Evolutionary conservation across 37 sponge, comb jelly and placozoan genomes (phyloP).

Genomic region (Spongilla lacustris): DNA sequence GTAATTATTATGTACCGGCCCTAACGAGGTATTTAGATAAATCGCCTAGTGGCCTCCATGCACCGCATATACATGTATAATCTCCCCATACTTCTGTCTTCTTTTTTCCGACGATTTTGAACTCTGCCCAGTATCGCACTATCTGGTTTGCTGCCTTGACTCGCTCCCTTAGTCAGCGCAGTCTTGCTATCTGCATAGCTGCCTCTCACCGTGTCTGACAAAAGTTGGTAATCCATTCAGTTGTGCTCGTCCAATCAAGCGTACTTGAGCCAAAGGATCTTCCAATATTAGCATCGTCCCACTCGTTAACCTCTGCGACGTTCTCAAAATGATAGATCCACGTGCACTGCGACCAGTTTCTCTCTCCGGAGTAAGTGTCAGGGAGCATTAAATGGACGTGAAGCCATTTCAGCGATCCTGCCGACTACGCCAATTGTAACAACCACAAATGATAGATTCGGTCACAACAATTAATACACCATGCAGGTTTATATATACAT

Average conservation of each 20-base stretch:
- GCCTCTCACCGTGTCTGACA: neutral
- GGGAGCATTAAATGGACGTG: conserved; percentile 11
- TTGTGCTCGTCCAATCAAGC: conserved; percentile 13
- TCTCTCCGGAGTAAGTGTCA: conserved; percentile 14
- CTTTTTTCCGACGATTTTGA: neutral
- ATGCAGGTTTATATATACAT: neutral
- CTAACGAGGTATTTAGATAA: too few species aligned
- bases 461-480: neutral
- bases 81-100: conserved; percentile 9
- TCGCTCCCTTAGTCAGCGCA: conserved; percentile 10
- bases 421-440: conserved; percentile 18
- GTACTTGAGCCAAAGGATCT: conserved; percentile 23
- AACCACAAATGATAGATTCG: neutral
- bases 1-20: too few species aligned
- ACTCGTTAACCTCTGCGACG: conserved; percentile 19
- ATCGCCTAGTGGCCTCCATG: too few species aligned
- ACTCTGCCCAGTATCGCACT: conserved; percentile 19
- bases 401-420: conserved; percentile 2
- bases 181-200: neutral
- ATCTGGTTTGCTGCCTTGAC: conserved; percentile 1
- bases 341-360: conserved; percentile 11
- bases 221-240: neutral
- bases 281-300: conserved; percentile 12
- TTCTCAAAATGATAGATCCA: conserved; percentile 23
- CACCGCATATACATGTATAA: too few species aligned